phyloP scores from a whole-genome alignment of 2,113 vertebrate genomes.

The Coryphaenoides rupestris region DNA sequence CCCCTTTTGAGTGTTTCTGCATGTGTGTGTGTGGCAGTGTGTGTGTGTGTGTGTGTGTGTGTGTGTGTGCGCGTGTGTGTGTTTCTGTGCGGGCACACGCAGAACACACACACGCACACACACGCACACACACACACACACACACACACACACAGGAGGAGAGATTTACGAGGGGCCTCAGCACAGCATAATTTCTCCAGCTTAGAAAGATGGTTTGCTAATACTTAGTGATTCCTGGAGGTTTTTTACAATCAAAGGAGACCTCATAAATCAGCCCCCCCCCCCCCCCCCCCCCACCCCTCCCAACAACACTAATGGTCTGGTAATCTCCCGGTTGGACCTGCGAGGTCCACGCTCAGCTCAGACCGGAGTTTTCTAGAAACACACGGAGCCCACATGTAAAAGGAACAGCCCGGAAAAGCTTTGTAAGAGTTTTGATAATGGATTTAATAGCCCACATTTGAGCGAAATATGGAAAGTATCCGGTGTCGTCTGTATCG shows the following conservation, averaged over 20 bases:
- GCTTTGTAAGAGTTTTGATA: background rate
- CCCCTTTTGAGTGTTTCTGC: conserved; percentile 17
- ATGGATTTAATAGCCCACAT: background rate
- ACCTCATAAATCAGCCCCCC: conserved; percentile 67
- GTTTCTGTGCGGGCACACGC: conserved; percentile 7
- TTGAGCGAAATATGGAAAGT: background rate
- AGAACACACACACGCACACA: background rate
- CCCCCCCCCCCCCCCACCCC: no score
- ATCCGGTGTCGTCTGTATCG: background rate
- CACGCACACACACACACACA: no score
- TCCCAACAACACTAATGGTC: conserved; percentile 50
- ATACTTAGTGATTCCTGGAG: conserved; percentile 66
- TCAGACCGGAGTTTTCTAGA: background rate
- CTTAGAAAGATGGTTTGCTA: conserved; percentile 69
- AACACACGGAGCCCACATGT: background rate
- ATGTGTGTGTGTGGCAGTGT: conserved; percentile 10
- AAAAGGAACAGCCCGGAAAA: background rate
- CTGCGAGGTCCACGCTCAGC: background rate
- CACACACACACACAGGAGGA: conserved; percentile 16
- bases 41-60: conserved; percentile 6
- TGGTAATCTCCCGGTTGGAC: conserved; percentile 56
- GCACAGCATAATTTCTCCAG: conserved; percentile 54
- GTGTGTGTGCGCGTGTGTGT: conserved; percentile 14
- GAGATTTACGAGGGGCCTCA: conserved; percentile 66
- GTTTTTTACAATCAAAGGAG: conserved; percentile 59